Percentiles rank a stretch among this genome's conserved stretches.
Evolutionary conservation across 1,140 invertebrate genomes (phyloP).

Genomic region (Brachionus rotundiformis): DNA sequence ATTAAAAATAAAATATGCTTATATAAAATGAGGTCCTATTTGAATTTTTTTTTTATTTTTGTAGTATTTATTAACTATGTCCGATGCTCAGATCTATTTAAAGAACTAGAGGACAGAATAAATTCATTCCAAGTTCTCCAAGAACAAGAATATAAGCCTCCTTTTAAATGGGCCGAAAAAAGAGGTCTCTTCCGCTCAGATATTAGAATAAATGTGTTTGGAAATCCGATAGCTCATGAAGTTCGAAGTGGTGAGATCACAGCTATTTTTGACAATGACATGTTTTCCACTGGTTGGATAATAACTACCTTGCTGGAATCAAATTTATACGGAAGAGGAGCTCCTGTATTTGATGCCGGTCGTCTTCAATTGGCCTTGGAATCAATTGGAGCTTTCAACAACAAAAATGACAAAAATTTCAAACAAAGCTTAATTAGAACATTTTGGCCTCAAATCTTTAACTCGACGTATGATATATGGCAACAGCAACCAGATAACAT

Average conservation of each 20-base stretch:
- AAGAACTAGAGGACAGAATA: constrained; percentile 4
- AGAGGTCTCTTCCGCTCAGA: constrained; percentile 56
- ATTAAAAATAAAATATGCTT: neutral
- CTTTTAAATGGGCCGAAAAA: constrained; percentile 55
- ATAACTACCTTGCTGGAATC: constrained; percentile 55
- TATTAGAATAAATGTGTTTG: constrained; percentile 56
- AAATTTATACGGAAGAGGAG: constrained; percentile 54
- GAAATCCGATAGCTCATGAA: constrained; percentile 52
- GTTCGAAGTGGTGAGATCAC: constrained; percentile 53
- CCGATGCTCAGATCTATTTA: neutral
- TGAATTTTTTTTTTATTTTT: neutral
- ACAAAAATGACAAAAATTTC: constrained; percentile 56
- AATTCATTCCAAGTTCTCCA: constrained; percentile 53
- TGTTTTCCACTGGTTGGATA: constrained; percentile 58
- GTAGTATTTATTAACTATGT: neutral
- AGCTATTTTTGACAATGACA: constrained; percentile 58
- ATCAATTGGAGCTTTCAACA: constrained; percentile 54
- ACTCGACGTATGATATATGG: constrained; percentile 54
- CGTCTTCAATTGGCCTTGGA: constrained; percentile 55
- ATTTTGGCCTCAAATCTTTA: constrained; percentile 59
- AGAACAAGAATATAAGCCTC: constrained; percentile 53
- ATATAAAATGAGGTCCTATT: neutral
- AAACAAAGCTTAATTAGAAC: constrained; percentile 56
- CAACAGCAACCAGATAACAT: constrained; percentile 57
- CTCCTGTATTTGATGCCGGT: constrained; percentile 50